Conservation (phyloP, 2,797 vertebrate species). For the Cyclura pinguis region DNA sequence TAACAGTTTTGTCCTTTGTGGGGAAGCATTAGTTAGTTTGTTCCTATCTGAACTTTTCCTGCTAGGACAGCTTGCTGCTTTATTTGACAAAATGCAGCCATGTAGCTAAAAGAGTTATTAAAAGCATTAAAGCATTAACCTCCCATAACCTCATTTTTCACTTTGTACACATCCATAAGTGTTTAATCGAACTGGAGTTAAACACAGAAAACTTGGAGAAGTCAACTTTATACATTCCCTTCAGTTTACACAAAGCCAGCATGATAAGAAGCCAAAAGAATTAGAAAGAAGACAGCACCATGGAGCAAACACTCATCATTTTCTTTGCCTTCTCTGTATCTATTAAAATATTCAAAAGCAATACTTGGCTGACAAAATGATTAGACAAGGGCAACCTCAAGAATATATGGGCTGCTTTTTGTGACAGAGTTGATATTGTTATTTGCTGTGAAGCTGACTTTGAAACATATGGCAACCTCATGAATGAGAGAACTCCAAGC, state of each 20-base stretch:
- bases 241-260: slow-evolving; percentile 70
- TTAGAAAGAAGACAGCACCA: slow-evolving; percentile 55
- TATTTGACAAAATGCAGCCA: slow-evolving; percentile 81
- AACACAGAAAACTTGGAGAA: slow-evolving; percentile 78
- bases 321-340: slow-evolving; percentile 67
- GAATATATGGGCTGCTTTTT: slow-evolving; percentile 56
- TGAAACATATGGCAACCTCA: too few species aligned
- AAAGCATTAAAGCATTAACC: slow-evolving; percentile 85
- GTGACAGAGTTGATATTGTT: slow-evolving; percentile 19
- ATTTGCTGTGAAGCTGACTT: too few species aligned
- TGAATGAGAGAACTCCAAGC: too few species aligned
- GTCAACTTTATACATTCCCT: slow-evolving; percentile 74
- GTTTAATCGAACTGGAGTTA: slow-evolving; percentile 80
- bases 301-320: slow-evolving; percentile 57
- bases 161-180: slow-evolving; percentile 78
- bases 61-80: slow-evolving; percentile 62
- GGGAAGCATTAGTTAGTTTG: slow-evolving; percentile 31
- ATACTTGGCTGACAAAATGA: slow-evolving; percentile 48
- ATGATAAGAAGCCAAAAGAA: slow-evolving; percentile 72
- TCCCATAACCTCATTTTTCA: slow-evolving; percentile 82
- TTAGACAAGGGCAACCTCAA: slow-evolving; percentile 54
- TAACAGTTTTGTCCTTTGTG: slow-evolving; percentile 45
- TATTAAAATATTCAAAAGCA: slow-evolving; percentile 41
- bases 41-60: slow-evolving; percentile 64
- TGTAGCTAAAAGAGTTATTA: slow-evolving; percentile 78